Conservation (phyloP, 2,797 vertebrate genomes). For the Leptodactylus fallax region DNA sequence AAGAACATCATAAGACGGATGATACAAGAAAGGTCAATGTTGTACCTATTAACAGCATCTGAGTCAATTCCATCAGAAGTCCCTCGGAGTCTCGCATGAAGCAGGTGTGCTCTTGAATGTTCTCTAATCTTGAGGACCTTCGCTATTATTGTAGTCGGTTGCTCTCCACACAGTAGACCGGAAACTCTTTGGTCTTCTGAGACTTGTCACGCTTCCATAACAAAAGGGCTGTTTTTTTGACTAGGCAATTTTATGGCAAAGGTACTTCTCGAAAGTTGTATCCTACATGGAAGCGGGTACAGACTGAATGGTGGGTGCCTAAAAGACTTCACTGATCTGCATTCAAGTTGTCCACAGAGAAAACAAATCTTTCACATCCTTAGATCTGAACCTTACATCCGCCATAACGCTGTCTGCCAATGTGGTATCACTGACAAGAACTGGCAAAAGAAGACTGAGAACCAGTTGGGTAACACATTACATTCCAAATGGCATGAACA, state of each 20-base stretch:
- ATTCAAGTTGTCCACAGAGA: neutral
- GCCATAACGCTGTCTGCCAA: neutral
- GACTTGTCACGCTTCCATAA: neutral
- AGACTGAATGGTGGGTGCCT: neutral
- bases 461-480: too few relatives aligned
- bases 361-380: neutral
- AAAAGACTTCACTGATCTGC: neutral
- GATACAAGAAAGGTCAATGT: conserved; percentile 5
- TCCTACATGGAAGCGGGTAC: neutral
- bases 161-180: too few relatives aligned
- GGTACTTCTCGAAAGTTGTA: neutral
- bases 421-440: neutral
- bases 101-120: neutral
- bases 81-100: neutral
- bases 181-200: neutral
- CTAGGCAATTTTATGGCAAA: neutral
- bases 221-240: neutral
- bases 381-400: neutral
- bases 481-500: neutral
- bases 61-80: neutral
- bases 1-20: neutral
- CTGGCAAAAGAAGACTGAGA: neutral
- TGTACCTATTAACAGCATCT: neutral
- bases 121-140: neutral
- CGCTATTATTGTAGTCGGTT: neutral